phyloP scores from a whole-genome alignment of 2,888 invertebrate genomes.

The Tortrix viridana region DNA sequence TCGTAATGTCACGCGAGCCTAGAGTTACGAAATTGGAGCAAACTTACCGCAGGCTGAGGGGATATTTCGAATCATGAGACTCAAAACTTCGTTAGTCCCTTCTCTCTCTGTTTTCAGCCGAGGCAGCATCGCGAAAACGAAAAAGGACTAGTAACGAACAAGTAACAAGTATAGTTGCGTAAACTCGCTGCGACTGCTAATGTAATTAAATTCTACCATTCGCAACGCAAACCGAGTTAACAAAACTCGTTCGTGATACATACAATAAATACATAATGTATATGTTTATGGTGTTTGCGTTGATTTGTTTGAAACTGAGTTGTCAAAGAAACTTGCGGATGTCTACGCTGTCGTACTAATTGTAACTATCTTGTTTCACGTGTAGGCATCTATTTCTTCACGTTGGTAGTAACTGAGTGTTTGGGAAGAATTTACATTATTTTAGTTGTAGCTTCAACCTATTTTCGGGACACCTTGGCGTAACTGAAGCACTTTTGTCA shows the following conservation, averaged over 20 bases:
- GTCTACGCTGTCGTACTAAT: background rate
- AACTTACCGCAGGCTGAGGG: constrained; percentile 45
- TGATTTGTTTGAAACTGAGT: constrained; percentile 22
- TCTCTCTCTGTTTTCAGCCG: background rate
- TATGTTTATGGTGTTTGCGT: constrained; percentile 20
- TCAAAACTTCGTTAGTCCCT: background rate
- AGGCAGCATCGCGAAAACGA: background rate
- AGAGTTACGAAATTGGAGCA: constrained; percentile 42
- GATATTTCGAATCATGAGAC: background rate
- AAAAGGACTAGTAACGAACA: background rate
- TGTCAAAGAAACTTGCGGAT: constrained; percentile 10
- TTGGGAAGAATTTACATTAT: too few species aligned
- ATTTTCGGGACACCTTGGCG: too few species aligned
- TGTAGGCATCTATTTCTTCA: too few species aligned
- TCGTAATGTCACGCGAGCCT: constrained; percentile 41
- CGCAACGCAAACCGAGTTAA: constrained; percentile 41
- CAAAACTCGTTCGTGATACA: constrained; percentile 39
- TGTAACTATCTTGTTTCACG: background rate
- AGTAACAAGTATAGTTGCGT: constrained; percentile 16
- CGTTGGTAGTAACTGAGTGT: too few species aligned
- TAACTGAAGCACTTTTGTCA: too few species aligned
- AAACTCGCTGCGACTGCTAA: constrained; percentile 46
- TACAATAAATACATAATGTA: constrained; percentile 13
- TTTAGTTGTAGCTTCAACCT: too few species aligned
- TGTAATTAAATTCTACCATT: constrained; percentile 57